Evolutionary conservation across 1,140 invertebrate genomes (phyloP).

Genomic region (Oppia nitens): DNA sequence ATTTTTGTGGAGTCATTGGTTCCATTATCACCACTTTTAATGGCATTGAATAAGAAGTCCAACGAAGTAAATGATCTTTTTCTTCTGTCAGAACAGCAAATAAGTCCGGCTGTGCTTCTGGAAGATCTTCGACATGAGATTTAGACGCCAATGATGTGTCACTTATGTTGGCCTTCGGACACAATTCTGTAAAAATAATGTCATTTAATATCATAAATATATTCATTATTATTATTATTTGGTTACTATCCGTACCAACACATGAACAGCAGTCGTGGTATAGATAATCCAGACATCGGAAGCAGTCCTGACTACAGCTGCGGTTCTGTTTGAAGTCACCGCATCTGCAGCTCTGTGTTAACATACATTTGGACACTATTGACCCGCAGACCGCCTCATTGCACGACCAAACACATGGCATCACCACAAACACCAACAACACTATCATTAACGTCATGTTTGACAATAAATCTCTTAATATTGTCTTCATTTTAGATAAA

Average conservation of each 20-base stretch:
- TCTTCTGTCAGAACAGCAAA: conserved; percentile 63
- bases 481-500: too few relatives aligned
- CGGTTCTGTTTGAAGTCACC: conserved; percentile 39
- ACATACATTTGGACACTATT: conserved; percentile 85
- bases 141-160: conserved; percentile 44
- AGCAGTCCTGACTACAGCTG: conserved; percentile 81
- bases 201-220: conserved; percentile 12
- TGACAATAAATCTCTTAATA: neutral
- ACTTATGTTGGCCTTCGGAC: conserved; percentile 62
- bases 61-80: conserved; percentile 43
- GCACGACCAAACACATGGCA: conserved; percentile 30
- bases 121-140: conserved; percentile 70
- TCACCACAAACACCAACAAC: neutral
- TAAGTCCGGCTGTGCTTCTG: conserved; percentile 57
- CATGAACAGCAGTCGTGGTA: conserved; percentile 89
- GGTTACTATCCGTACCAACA: conserved; percentile 48
- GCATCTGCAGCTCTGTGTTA: conserved; percentile 87
- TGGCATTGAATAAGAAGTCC: conserved; percentile 50
- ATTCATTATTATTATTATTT: conserved; percentile 5
- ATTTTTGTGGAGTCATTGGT: conserved; percentile 31
- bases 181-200: conserved; percentile 42
- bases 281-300: conserved; percentile 64
- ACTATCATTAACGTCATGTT: neutral
- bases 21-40: conserved; percentile 19
- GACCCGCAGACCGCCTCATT: conserved; percentile 81